Evolutionary conservation across 1,140 invertebrate genomes (phyloP), one percentile per base, ranked within the genome.

Genomic region (Drosophila bocqueti): DNA sequence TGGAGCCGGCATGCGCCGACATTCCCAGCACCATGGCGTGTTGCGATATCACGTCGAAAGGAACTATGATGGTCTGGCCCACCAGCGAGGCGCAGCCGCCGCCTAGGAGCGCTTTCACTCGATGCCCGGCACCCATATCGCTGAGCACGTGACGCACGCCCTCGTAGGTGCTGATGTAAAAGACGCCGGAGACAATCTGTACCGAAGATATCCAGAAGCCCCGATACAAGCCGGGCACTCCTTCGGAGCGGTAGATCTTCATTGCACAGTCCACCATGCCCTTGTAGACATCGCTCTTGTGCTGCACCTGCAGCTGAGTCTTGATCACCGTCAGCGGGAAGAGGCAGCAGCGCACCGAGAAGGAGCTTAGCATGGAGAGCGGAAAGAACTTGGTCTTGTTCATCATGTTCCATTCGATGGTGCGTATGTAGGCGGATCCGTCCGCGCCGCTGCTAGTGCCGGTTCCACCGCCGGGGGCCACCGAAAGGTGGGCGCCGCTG

Each of bases 331-430:
- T 99, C 69, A 99, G 94, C 1, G 99, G 99, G 93, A 99, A 99
- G 3, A 99, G 94, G 57, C 98, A 95, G 91, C 97, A 97, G 52
- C 99, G 95, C 43, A 99, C 96, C 80, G 96, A 95, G 92, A 99
- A 97, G 4, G 96, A 97, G 60, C 95, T 95, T 13, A 98, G 93
- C 94, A 99, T 97, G 54, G 98, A 99, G 43, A 99, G 93, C 4
- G 98, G 98, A 91, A 96, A 98, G 94, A 96, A 98, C 95, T 96
- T 98, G 93, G 94, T 95, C 87, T 99, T 99, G 93, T 99, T 97
- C 97, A 99, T 98, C 98, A 99, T 99, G 68, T 99, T 95, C 97
- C 98, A 99, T 94, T 99, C 98, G 77, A 99, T 99, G n/a, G 96
- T 98, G 42, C 95, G 95, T 73, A 98, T 97, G 52, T 96, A 95